Evolutionary conservation across 23 tunicate genomes (phyloP).

Genomic region (Trididemnum nubilum): DNA sequence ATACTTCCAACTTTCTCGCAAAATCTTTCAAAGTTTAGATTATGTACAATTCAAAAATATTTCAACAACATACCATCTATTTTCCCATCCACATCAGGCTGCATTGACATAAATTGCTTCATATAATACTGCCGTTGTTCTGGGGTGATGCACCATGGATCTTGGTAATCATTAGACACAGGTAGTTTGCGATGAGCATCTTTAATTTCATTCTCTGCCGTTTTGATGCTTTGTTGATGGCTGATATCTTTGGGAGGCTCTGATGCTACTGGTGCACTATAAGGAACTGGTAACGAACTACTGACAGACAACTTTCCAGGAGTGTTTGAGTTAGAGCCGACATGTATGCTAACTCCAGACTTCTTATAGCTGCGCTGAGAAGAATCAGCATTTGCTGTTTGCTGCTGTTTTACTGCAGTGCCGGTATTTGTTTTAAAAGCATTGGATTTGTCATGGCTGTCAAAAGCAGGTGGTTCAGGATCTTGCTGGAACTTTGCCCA

Average conservation of each 20-base stretch:
- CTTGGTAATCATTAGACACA: conserved; percentile 37
- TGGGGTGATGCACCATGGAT: conserved; percentile 85
- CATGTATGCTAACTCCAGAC: neutral
- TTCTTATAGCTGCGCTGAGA: neutral
- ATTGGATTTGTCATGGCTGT: neutral
- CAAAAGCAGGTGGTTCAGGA: neutral
- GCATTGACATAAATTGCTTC: conserved; percentile 86
- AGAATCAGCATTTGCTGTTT: neutral
- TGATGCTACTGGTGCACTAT: neutral
- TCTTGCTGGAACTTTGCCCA: conserved; percentile 8
- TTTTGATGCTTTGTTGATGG: neutral
- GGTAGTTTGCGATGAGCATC: neutral
- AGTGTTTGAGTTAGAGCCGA: neutral
- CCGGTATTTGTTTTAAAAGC: neutral
- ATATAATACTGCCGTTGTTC: conserved; percentile 84
- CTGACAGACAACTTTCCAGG: too few species aligned
- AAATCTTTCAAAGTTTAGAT: too few species aligned
- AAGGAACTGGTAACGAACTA: neutral
- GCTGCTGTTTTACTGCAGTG: neutral
- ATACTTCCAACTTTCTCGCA: too few species aligned
- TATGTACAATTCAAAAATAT: too few species aligned
- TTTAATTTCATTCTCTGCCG: conserved; percentile 15
- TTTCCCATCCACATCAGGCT: conserved; percentile 63
- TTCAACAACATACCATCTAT: conserved; percentile 84
- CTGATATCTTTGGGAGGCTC: neutral